Percentiles rank a stretch among this genome's conserved stretches.
Evolutionary conservation across 2,113 vertebrate genomes (phyloP).

Genomic region (Sminthopsis crassicaudata): DNA sequence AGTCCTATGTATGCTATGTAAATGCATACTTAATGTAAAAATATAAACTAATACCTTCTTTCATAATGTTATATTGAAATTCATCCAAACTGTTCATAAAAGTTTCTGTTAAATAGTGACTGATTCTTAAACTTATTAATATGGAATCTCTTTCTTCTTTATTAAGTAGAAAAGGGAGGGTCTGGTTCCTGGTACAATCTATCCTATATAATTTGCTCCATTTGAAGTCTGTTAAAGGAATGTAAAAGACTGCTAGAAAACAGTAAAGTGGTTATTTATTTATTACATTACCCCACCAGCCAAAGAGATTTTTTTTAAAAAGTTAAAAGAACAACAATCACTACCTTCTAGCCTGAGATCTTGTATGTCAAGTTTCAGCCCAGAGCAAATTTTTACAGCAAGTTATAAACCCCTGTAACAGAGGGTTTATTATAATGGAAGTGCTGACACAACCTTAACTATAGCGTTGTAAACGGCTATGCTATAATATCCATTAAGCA

Average conservation of each 20-base stretch:
- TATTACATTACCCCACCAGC: constrained; percentile 50
- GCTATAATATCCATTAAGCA: constrained; percentile 92
- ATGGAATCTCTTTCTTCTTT: constrained; percentile 42
- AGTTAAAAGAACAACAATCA: constrained; percentile 52
- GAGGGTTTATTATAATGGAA: constrained; percentile 85
- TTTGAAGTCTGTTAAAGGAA: constrained; percentile 65
- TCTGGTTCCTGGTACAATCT: constrained; percentile 43
- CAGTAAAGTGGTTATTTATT: constrained; percentile 65
- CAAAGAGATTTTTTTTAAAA: constrained; percentile 58
- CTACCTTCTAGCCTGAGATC: constrained; percentile 68
- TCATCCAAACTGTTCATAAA: constrained; percentile 53
- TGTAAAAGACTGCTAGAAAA: constrained; percentile 65
- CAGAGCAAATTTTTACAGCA: constrained; percentile 80
- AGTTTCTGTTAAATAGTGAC: constrained; percentile 57
- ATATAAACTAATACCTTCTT: constrained; percentile 16
- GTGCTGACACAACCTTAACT: constrained; percentile 88
- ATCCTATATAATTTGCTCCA: constrained; percentile 65
- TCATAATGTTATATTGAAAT: constrained; percentile 42
- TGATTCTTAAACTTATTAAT: constrained; percentile 51
- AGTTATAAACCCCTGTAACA: constrained; percentile 83
- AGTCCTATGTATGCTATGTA: not conserved
- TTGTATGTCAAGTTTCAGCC: constrained; percentile 82
- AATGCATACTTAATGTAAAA: constrained; percentile 42
- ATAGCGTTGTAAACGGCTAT: constrained; percentile 86
- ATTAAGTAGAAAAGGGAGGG: constrained; percentile 65